Percentiles rank a stretch among this genome's conserved stretches.
Conservation (phyloP, 2,888 invertebrate species). For the Drosophila crucigera region DNA sequence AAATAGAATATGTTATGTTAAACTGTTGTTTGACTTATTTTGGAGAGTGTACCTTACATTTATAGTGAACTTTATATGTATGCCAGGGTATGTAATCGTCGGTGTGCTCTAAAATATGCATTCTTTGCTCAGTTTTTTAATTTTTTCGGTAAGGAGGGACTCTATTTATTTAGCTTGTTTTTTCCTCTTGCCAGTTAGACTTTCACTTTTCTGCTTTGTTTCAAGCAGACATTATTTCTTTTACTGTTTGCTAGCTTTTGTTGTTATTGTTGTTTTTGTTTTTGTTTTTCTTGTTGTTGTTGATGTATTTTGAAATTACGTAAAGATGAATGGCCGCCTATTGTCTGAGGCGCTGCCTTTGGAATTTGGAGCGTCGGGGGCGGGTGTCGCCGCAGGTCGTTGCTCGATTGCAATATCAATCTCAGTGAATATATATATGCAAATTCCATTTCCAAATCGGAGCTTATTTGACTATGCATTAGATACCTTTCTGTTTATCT, state of each 20-base stretch:
- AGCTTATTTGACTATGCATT: slow-evolving; percentile 22
- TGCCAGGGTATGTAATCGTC: not conserved
- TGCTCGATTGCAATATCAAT: slow-evolving; percentile 44
- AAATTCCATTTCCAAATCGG: slow-evolving; percentile 20
- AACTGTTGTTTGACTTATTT: not conserved
- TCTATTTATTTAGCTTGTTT: slow-evolving; percentile 16
- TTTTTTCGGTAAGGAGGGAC: slow-evolving; percentile 27
- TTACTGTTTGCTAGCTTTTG: slow-evolving; percentile 5
- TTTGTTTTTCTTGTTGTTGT: slow-evolving; percentile 23
- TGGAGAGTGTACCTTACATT: not conserved
- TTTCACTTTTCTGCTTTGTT: slow-evolving; percentile 78
- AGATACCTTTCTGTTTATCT: not conserved
- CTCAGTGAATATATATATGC: slow-evolving; percentile 33
- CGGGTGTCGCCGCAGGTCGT: slow-evolving; percentile 44
- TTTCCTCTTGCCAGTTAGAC: slow-evolving; percentile 49
- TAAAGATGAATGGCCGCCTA: slow-evolving; percentile 79
- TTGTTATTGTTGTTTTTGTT: slow-evolving; percentile 32
- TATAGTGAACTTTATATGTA: too few relatives aligned
- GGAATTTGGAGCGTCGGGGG: slow-evolving; percentile 56
- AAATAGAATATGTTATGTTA: not conserved
- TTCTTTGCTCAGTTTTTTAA: slow-evolving; percentile 5
- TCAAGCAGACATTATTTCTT: slow-evolving; percentile 59
- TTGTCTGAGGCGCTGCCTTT: slow-evolving; percentile 49
- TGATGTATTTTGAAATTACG: slow-evolving; percentile 68
- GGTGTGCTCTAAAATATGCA: not conserved